Evolutionary conservation across 64 coral and sea anemone species (phyloP).

Genomic region (Platygyra sinensis): DNA sequence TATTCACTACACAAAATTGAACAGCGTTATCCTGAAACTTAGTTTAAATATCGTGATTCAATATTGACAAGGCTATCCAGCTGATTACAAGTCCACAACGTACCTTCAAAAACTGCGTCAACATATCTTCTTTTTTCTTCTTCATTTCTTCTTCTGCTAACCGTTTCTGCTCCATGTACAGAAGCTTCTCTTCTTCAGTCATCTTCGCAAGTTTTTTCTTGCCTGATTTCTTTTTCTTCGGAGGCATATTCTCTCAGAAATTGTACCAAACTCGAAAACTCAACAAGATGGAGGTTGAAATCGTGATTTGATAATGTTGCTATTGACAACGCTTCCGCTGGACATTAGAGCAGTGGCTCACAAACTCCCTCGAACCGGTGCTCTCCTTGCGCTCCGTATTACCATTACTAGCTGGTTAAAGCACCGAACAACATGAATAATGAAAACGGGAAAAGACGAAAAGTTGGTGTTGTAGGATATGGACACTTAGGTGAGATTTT

Average conservation of each 20-base stretch:
- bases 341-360: too few species aligned
- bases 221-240: slow-evolving; percentile 98
- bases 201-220: slow-evolving; percentile 98
- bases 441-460: slow-evolving; percentile 32
- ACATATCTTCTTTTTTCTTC: slow-evolving; percentile 99
- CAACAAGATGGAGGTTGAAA: slow-evolving; percentile 1
- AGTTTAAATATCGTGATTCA: too few species aligned
- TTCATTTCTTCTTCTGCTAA: slow-evolving; percentile 98
- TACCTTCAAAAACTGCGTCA: slow-evolving; percentile 99
- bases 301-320: neutral
- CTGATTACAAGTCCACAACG: neutral
- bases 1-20: neutral
- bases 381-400: too few species aligned
- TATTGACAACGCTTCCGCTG: slow-evolving; percentile 5
- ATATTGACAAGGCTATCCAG: neutral
- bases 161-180: slow-evolving; percentile 97
- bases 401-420: too few species aligned
- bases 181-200: slow-evolving; percentile 93
- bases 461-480: slow-evolving; percentile 80
- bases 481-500: slow-evolving; percentile 68
- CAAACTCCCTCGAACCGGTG: too few species aligned
- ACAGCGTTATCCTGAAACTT: too few species aligned
- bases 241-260: slow-evolving; percentile 64
- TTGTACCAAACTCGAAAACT: slow-evolving; percentile 2
- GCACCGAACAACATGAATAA: neutral